Evolutionary conservation across 92 coral and sea anemone species (phyloP).

Genomic region (Palythoa heliodiscus): DNA sequence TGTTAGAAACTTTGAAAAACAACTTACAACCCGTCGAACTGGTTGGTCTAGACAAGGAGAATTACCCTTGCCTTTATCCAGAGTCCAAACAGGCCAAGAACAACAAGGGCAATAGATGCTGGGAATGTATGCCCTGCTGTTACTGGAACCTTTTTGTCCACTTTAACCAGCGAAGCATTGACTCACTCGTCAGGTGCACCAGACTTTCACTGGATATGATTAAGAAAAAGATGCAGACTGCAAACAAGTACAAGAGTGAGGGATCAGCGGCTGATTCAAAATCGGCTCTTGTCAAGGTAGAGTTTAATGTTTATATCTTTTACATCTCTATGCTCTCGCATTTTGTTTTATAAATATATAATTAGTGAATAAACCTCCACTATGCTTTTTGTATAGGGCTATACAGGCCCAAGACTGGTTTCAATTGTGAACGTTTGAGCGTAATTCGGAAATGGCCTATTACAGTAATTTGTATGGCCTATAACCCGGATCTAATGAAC

Average conservation of each 20-base stretch:
- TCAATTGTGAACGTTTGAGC: too few species aligned
- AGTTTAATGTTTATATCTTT: too few species aligned
- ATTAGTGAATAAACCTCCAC: too few species aligned
- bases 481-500: neutral
- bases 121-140: slow-evolving; percentile 99
- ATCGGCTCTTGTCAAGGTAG: slow-evolving; percentile 86
- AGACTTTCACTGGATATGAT: slow-evolving; percentile 88
- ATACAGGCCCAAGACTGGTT: too few species aligned
- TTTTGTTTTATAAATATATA: too few species aligned
- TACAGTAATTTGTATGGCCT: too few species aligned
- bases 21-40: slow-evolving; percentile 70
- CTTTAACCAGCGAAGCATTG: slow-evolving; percentile 92
- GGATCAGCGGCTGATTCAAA: slow-evolving; percentile 64
- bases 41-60: slow-evolving; percentile 69
- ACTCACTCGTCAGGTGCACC: slow-evolving; percentile 85
- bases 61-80: slow-evolving; percentile 87
- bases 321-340: too few species aligned
- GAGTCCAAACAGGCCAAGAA: slow-evolving; percentile 96
- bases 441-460: too few species aligned
- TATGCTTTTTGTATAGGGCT: too few species aligned
- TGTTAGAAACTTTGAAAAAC: slow-evolving; percentile 80
- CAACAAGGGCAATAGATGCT: slow-evolving; percentile 94
- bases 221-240: slow-evolving; percentile 91
- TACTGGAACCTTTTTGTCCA: slow-evolving; percentile 89
- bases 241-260: slow-evolving; percentile 88